Conservation (phyloP, 2,113 vertebrate species). For the Callocephalon fimbriatum region DNA sequence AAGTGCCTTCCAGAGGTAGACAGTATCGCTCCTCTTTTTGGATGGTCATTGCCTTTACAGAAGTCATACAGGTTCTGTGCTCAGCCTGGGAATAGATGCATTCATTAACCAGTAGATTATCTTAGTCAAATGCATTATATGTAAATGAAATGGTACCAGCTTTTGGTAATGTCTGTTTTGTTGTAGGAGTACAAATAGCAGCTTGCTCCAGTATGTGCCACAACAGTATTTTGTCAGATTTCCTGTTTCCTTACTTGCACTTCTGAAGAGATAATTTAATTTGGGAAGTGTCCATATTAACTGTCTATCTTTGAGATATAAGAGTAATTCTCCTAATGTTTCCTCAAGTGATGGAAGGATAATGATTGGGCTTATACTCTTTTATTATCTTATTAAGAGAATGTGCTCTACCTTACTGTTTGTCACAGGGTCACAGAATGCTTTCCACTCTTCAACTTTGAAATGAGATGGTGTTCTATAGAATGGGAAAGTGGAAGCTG, state of each 20-base stretch:
- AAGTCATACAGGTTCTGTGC: background rate
- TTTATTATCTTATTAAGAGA: background rate
- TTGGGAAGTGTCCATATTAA: background rate
- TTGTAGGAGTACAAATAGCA: background rate
- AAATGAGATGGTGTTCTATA: background rate
- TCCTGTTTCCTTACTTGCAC: background rate
- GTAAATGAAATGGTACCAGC: background rate
- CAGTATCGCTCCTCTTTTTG: background rate
- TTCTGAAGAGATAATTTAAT: background rate
- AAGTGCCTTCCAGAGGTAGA: background rate
- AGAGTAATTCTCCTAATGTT: background rate
- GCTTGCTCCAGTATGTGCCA: background rate
- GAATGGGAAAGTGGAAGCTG: background rate
- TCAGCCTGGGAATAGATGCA: background rate
- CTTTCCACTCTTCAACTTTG: background rate
- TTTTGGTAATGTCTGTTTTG: background rate
- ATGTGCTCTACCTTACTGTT: background rate
- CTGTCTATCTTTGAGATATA: background rate
- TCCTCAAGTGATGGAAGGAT: background rate
- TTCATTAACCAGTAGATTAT: background rate
- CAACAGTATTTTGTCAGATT: background rate
- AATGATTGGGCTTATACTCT: background rate
- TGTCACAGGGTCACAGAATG: background rate
- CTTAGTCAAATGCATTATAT: background rate
- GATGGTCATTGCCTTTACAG: background rate